These are phyloP conservation scores for Synergus itoensis DNA, from an alignment of 2,888 invertebrate species.

Conservation along the genomic window DNA sequence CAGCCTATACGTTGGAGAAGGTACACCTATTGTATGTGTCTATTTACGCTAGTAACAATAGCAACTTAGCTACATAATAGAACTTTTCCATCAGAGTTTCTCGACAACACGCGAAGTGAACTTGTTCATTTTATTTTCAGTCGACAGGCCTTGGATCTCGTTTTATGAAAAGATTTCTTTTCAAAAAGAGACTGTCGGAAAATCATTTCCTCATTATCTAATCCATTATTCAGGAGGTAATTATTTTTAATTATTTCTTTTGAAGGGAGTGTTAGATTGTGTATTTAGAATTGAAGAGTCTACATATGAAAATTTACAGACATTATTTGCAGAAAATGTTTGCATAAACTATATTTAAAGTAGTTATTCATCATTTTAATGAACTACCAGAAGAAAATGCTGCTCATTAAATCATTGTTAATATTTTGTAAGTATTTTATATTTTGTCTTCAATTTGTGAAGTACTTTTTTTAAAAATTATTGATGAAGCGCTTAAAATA, in stretches of 20 bases:
- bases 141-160: neutral
- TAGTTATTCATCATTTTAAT: too few species aligned
- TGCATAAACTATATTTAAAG: too few species aligned
- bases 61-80: slow-evolving; percentile 11
- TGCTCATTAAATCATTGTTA: too few species aligned
- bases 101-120: neutral
- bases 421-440: too few species aligned
- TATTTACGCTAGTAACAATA: slow-evolving; percentile 19
- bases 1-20: neutral
- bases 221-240: neutral
- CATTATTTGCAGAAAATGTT: too few species aligned
- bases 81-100: slow-evolving; percentile 12
- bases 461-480: too few species aligned
- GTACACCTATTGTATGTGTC: slow-evolving; percentile 4
- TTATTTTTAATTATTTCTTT: neutral
- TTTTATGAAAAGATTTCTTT: neutral
- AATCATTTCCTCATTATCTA: neutral
- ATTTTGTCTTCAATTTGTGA: too few species aligned
- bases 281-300: too few species aligned
- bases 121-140: neutral
- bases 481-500: too few species aligned
- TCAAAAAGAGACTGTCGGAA: too few species aligned
- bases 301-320: too few species aligned
- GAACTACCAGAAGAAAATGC: too few species aligned
- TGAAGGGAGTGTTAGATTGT: neutral